Percentiles rank a stretch among this genome's conserved stretches.
Evolutionary conservation across 37 sponge, comb jelly and placozoan genomes (phyloP).

Genomic region (Bolinopsis microptera): DNA sequence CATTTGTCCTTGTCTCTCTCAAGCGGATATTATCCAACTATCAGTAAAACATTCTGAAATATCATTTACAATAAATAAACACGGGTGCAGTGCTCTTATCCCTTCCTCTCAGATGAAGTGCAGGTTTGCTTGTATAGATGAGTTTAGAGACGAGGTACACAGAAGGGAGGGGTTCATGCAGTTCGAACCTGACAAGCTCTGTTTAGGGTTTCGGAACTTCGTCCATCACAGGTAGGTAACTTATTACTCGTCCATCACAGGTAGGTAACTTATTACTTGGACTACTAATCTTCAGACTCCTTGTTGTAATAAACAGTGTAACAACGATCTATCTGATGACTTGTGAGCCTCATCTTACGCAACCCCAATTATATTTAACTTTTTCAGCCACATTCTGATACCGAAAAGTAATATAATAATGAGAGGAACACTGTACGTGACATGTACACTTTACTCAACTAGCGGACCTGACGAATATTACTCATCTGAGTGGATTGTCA

Average conservation of each 20-base stretch:
- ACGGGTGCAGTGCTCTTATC: too few species aligned
- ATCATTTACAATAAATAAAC: too few species aligned
- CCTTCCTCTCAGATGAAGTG: slow-evolving; percentile 34
- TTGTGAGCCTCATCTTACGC: too few species aligned
- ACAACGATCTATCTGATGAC: too few species aligned
- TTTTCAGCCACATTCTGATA: slow-evolving; percentile 13
- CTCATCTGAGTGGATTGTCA: neutral
- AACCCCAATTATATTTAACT: too few species aligned
- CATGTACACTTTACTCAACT: slow-evolving; percentile 17
- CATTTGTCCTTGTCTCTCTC: too few species aligned
- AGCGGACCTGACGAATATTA: neutral
- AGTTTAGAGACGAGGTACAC: neutral
- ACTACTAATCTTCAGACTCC: neutral
- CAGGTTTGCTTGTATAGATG: slow-evolving; percentile 21
- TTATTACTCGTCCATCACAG: neutral
- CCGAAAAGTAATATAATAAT: slow-evolving; percentile 17
- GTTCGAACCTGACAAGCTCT: neutral
- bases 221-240: slow-evolving; percentile 26
- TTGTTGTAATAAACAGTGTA: neutral
- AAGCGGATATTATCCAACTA: too few species aligned
- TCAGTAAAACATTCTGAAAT: too few species aligned
- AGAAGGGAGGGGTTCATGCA: slow-evolving; percentile 27
- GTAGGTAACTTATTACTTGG: neutral
- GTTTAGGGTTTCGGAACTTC: neutral
- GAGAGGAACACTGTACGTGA: neutral